phyloP scores from a whole-genome alignment of 1,140 invertebrate species.

The Drosophila trapezifrons region DNA sequence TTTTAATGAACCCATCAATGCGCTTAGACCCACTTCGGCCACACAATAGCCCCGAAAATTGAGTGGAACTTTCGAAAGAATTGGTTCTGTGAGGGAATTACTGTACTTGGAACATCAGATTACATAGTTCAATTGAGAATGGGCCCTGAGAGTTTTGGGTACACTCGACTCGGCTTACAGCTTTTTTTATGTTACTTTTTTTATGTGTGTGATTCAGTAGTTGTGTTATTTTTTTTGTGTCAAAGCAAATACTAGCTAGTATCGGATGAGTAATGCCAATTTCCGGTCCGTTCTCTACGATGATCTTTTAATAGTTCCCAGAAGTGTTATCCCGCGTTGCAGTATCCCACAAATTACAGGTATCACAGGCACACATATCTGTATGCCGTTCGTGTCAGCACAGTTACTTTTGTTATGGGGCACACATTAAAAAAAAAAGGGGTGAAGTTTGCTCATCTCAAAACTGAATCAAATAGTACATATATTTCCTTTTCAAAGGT shows the following conservation, averaged over 20 bases:
- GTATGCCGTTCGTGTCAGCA: neutral
- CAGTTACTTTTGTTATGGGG: neutral
- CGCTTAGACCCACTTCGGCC: conserved; percentile 32
- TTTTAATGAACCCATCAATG: conserved; percentile 40
- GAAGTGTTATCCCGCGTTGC: conserved; percentile 5
- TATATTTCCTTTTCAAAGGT: conserved; percentile 30
- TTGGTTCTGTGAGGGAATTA: conserved; percentile 27
- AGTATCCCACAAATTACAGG: neutral
- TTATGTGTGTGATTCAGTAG: conserved; percentile 9
- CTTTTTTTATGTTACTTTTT: neutral
- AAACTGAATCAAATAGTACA: conserved; percentile 4
- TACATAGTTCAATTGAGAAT: conserved; percentile 1
- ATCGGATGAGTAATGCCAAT: conserved; percentile 16
- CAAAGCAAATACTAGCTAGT: neutral
- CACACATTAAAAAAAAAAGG: neutral
- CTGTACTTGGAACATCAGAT: conserved; percentile 25
- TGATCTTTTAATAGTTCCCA: conserved; percentile 7
- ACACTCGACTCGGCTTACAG: conserved; percentile 1
- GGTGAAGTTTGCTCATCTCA: neutral
- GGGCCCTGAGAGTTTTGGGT: neutral
- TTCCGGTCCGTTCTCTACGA: conserved; percentile 6
- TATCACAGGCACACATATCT: neutral
- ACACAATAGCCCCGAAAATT: conserved; percentile 14
- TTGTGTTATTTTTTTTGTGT: conserved; percentile 4
- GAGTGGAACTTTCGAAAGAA: conserved; percentile 36